A percentile compares a stretch with the other conserved stretches of the same genome.
These are phyloP conservation scores for Drosophila eugracilis DNA, from an alignment of 1,140 invertebrate species.

Conservation along the genomic window DNA sequence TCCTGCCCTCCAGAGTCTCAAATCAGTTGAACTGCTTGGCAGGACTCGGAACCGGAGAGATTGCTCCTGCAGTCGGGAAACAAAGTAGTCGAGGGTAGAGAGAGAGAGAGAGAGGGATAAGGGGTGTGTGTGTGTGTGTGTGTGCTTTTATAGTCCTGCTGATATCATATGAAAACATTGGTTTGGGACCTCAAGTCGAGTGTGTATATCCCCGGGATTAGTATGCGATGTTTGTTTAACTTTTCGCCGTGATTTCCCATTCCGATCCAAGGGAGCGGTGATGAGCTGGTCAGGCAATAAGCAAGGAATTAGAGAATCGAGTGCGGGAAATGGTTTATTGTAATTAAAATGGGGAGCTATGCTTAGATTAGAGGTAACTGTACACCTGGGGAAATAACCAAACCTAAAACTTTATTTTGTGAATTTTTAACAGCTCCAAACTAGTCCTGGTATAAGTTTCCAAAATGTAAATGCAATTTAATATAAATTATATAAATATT, in stretches of 20 bases:
- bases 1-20: constrained; percentile 7
- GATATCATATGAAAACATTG: constrained; percentile 56
- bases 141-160: constrained; percentile 63
- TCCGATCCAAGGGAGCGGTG: constrained; percentile 12
- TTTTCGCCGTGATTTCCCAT: constrained; percentile 52
- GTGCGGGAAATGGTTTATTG: constrained; percentile 31
- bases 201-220: constrained; percentile 66
- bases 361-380: constrained; percentile 5
- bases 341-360: constrained; percentile 36
- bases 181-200: constrained; percentile 36
- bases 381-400: constrained; percentile 3
- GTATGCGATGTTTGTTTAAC: constrained; percentile 73
- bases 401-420: no score
- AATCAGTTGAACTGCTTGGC: constrained; percentile 47
- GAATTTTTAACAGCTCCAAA: no score
- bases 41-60: constrained; percentile 34
- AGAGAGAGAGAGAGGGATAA: no score
- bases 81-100: constrained; percentile 29
- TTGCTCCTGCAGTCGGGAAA: constrained; percentile 41
- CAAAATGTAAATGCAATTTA: no score
- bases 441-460: no score
- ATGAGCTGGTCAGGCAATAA: constrained; percentile 39
- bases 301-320: constrained; percentile 29
- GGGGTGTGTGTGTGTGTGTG: constrained; percentile 11
- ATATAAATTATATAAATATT: no score